Evolutionary conservation across 2,888 invertebrate genomes (phyloP).

Genomic region (Listrodromus nycthemerus): DNA sequence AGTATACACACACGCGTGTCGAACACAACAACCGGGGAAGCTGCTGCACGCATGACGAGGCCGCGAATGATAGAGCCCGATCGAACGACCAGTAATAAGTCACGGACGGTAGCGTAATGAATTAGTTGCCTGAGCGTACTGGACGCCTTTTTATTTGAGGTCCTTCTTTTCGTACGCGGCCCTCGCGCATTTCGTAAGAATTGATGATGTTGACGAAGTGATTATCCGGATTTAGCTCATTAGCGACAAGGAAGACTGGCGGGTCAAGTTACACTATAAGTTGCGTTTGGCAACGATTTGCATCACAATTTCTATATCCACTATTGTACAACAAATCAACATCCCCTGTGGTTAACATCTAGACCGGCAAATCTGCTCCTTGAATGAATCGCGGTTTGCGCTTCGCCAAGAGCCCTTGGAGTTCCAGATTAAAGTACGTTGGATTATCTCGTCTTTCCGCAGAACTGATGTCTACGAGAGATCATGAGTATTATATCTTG

Average conservation of each 20-base stretch:
- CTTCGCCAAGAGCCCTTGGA: too few relatives aligned
- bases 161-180: background rate
- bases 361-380: too few relatives aligned
- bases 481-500: background rate
- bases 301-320: too few relatives aligned
- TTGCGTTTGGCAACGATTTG: too few relatives aligned
- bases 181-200: background rate
- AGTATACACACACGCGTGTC: conserved; percentile 10
- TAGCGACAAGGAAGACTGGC: background rate
- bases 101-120: conserved; percentile 72
- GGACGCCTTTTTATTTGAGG: conserved; percentile 2
- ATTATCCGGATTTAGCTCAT: background rate
- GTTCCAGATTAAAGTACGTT: too few relatives aligned
- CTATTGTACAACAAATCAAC: too few relatives aligned
- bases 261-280: background rate
- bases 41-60: conserved; percentile 43
- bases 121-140: conserved; percentile 67
- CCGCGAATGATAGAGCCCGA: conserved; percentile 43
- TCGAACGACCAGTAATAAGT: conserved; percentile 69
- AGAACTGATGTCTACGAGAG: too few relatives aligned
- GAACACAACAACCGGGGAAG: conserved; percentile 9
- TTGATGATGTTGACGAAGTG: conserved; percentile 21
- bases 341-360: too few relatives aligned
- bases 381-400: too few relatives aligned
- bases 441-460: too few relatives aligned